Percentiles rank a stretch among this genome's conserved stretches.
These are phyloP conservation scores for Creontiades dilutus DNA, from an alignment of 2,888 invertebrate genomes.

Conservation along the genomic window DNA sequence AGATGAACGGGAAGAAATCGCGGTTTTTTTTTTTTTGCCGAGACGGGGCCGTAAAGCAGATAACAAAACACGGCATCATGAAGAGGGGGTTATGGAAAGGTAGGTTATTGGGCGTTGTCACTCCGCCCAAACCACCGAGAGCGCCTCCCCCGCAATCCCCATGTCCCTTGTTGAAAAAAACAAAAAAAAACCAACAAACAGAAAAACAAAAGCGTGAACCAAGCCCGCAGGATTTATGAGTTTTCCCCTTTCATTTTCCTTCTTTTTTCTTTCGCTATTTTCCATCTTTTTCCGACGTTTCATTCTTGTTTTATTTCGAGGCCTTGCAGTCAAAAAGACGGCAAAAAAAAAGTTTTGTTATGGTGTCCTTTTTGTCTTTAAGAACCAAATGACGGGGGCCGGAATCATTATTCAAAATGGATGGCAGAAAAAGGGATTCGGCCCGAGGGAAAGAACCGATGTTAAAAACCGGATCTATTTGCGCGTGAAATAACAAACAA, in stretches of 20 bases:
- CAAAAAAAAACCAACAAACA: constrained; percentile 6
- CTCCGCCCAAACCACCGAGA: constrained; percentile 10
- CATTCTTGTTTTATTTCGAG: not conserved
- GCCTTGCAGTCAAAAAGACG: constrained; percentile 1
- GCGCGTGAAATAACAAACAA: not conserved
- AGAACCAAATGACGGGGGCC: not conserved
- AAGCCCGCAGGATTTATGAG: constrained; percentile 32
- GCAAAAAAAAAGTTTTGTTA: not conserved
- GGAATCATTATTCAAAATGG: constrained; percentile 7
- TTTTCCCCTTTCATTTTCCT: constrained; percentile 15
- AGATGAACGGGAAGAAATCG: not conserved
- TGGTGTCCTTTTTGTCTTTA: not conserved
- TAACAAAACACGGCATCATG: constrained; percentile 36
- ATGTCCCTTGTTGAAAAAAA: constrained; percentile 11
- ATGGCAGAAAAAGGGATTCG: not conserved
- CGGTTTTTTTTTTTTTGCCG: constrained; percentile 27
- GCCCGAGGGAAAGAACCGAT: not conserved
- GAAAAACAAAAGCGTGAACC: constrained; percentile 18
- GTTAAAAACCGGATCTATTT: not conserved
- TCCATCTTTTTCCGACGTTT: not conserved
- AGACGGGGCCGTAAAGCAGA: constrained; percentile 9
- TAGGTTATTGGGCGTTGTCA: constrained; percentile 42
- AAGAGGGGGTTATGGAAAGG: constrained; percentile 30
- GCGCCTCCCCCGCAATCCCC: constrained; percentile 25
- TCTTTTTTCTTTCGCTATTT: not conserved